A percentile compares a stretch with the other conserved stretches of the same genome.
These are phyloP conservation scores for Drosophila subquinaria DNA, from an alignment of 2,888 invertebrate genomes.

Conservation along the genomic window DNA sequence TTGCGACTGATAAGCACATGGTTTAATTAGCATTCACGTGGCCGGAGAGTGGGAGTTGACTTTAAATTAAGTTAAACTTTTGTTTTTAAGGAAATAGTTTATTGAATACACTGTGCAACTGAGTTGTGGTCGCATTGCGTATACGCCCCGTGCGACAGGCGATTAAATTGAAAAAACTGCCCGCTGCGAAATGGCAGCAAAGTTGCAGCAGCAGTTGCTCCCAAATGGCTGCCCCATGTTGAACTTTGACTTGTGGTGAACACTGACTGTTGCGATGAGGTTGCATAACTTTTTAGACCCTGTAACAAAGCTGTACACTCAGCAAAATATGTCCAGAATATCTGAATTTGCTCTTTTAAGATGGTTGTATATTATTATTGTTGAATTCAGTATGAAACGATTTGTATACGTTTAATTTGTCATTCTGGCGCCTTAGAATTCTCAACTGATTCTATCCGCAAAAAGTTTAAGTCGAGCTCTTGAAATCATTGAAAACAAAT, in stretches of 20 bases:
- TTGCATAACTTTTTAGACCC: slow-evolving; percentile 18
- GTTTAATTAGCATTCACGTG: slow-evolving; percentile 58
- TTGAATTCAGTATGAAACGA: too few relatives aligned
- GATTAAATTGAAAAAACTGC: slow-evolving; percentile 30
- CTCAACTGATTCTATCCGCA: too few relatives aligned
- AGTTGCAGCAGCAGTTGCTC: slow-evolving; percentile 45
- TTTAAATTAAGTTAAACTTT: slow-evolving; percentile 4
- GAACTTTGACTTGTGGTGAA: slow-evolving; percentile 38
- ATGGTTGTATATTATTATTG: too few relatives aligned
- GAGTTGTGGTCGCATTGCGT: slow-evolving; percentile 24
- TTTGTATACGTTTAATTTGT: too few relatives aligned
- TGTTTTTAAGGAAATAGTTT: slow-evolving; percentile 12
- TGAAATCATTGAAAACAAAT: too few relatives aligned
- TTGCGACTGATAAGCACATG: slow-evolving; percentile 56
- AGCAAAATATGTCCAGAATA: too few relatives aligned
- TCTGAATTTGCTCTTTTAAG: too few relatives aligned
- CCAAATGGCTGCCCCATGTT: slow-evolving; percentile 24
- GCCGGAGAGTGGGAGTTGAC: slow-evolving; percentile 2
- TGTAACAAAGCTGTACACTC: background rate
- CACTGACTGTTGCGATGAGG: slow-evolving; percentile 13
- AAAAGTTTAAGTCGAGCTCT: too few relatives aligned
- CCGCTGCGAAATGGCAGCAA: slow-evolving; percentile 18
- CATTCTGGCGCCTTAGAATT: too few relatives aligned
- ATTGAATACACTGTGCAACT: slow-evolving; percentile 7
- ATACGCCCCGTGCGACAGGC: slow-evolving; percentile 45